phyloP scores from a whole-genome alignment of 2,113 vertebrate genomes.

The Fregata magnificens region DNA sequence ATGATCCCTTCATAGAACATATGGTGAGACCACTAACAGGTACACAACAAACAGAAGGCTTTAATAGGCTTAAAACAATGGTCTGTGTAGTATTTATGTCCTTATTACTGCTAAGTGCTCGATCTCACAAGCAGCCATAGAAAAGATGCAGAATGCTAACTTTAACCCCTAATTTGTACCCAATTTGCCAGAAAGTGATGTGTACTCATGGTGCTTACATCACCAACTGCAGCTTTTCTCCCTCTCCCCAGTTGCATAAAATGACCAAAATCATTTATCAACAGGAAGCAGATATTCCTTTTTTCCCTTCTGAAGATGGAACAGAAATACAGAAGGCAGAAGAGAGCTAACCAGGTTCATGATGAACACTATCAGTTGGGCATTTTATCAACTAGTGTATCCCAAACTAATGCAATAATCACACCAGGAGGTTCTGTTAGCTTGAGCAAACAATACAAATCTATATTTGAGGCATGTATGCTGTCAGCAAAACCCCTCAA shows the following conservation, averaged over 20 bases:
- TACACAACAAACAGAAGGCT: background rate
- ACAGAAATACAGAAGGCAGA: background rate
- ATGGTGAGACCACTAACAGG: background rate
- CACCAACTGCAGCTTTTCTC: background rate
- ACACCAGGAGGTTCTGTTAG: background rate
- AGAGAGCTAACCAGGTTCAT: background rate
- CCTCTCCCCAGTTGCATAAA: background rate
- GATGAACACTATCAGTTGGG: background rate
- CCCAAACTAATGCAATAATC: background rate
- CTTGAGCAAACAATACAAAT: background rate
- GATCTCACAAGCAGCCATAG: background rate
- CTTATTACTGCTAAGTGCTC: background rate
- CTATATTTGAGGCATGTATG: background rate
- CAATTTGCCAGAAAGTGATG: background rate
- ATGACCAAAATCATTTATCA: background rate
- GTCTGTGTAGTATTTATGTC: background rate
- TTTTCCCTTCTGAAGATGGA: background rate
- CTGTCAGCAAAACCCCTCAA: background rate
- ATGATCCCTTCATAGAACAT: background rate
- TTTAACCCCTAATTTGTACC: background rate
- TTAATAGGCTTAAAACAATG: background rate
- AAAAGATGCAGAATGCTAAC: background rate
- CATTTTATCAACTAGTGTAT: background rate
- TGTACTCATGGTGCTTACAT: background rate
- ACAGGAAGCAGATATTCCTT: background rate